Base-by-base conservation (phyloP, 2,888 invertebrate genomes). In the Teinopalpus imperialis region DNA sequence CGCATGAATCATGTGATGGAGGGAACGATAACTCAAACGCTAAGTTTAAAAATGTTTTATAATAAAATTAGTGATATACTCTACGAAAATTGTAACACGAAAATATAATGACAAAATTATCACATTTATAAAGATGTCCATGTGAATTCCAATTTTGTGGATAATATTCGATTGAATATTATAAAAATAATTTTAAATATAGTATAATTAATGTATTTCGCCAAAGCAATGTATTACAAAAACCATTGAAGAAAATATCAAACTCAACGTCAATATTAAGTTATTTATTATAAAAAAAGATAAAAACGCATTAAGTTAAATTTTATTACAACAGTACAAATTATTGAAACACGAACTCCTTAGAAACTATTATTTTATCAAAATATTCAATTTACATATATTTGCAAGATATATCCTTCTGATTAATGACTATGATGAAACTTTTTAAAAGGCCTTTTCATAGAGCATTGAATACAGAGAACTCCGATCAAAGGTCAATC, bases 1-100 rank as follows among this genome's bases (percentile, higher is more conserved):
- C 58, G 56, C 49, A 57, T 63, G 57, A 66, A 74, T 81, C 80
- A 76, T 76, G 74, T 81, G 78, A 79, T 74, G 61, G 63, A 54
- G 54, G 36, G 30, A 34, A 56, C 47, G 47, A 49, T 49, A 29
- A n/a, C 12, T 40, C 13, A 29, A 29, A n/a, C n/a, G n/a, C n/a
- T n/a, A n/a, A n/a, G n/a, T n/a, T n/a, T n/a, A n/a, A n/a, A n/a
- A n/a, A n/a, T n/a, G n/a, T n/a, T n/a, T n/a, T n/a, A n/a, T n/a
- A n/a, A n/a, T n/a, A n/a, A n/a, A n/a, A n/a, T n/a, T n/a, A n/a
- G n/a, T n/a, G n/a, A n/a, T n/a, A n/a, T n/a, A n/a, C n/a, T n/a
- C n/a, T n/a, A n/a, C n/a, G n/a, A n/a, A n/a, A n/a, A n/a, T n/a
- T n/a, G n/a, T n/a, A n/a, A n/a, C n/a, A n/a, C n/a, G n/a, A n/a